phyloP scores from a whole-genome alignment of 2,113 vertebrate species.

The Octodon degus region DNA sequence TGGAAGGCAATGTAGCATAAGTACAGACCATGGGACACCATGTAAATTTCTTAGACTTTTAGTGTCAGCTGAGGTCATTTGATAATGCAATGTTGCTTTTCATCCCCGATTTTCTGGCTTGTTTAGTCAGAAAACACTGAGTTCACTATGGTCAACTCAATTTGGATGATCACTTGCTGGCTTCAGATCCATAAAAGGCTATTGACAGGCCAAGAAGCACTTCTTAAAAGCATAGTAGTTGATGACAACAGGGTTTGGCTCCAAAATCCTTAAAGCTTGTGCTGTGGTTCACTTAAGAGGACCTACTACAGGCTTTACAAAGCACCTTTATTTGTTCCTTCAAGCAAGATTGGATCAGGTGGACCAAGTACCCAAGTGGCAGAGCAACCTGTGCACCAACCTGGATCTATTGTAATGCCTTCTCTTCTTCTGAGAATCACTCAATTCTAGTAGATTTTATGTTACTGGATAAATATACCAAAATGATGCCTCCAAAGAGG shows the following conservation, averaged over 20 bases:
- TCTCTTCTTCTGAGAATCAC: neutral
- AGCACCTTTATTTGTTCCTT: neutral
- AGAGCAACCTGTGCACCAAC: neutral
- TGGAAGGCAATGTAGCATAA: neutral
- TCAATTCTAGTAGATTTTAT: neutral
- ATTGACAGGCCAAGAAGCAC: neutral
- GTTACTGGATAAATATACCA: neutral
- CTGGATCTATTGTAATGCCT: neutral
- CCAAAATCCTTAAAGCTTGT: neutral
- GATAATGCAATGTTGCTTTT: neutral
- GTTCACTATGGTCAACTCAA: neutral
- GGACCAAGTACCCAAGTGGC: neutral
- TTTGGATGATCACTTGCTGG: neutral
- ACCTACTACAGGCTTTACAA: too few species aligned
- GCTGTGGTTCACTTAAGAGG: neutral
- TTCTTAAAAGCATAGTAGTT: neutral
- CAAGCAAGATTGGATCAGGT: neutral
- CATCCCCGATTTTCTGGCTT: neutral
- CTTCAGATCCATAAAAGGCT: neutral
- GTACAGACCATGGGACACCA: neutral
- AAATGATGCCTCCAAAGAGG: neutral
- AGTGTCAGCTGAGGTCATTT: neutral
- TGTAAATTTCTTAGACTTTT: neutral
- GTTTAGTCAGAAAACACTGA: neutral
- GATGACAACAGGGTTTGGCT: neutral